Evolutionary conservation across 2,797 vertebrate genomes (phyloP).

Genomic region (Serranus cabrilla): DNA sequence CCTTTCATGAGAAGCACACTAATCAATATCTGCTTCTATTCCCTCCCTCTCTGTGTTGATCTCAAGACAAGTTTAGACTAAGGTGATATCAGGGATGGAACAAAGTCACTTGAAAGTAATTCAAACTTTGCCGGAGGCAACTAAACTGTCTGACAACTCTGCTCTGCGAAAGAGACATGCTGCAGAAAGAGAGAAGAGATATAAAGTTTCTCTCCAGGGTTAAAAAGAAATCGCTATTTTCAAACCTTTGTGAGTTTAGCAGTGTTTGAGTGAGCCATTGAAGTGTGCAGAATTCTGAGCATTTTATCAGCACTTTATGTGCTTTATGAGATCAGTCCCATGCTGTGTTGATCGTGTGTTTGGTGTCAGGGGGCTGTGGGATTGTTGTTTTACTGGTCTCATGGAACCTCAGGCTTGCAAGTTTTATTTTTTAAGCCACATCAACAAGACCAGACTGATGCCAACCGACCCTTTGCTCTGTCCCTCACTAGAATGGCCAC

Average conservation of each 20-base stretch:
- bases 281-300: constrained; percentile 20
- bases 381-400: constrained; percentile 23
- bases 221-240: constrained; percentile 5
- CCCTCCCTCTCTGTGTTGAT: constrained; percentile 66
- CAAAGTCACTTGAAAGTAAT: constrained; percentile 84
- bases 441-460: constrained; percentile 37
- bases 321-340: constrained; percentile 21
- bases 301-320: constrained; percentile 29
- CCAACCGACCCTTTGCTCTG: too few relatives aligned
- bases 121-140: constrained; percentile 73
- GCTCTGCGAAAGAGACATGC: constrained; percentile 44
- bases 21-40: constrained; percentile 74
- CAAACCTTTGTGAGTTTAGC: constrained; percentile 22
- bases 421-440: constrained; percentile 40
- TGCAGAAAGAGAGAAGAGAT: constrained; percentile 29
- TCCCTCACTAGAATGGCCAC: too few relatives aligned
- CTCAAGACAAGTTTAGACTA: constrained; percentile 80
- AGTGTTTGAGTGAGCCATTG: constrained; percentile 3
- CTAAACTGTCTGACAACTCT: constrained; percentile 63
- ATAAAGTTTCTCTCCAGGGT: constrained; percentile 40
- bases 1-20: constrained; percentile 53
- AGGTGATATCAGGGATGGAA: constrained; percentile 72
- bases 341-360: constrained; percentile 6
- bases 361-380: constrained; percentile 10
- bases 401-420: constrained; percentile 25